Percentiles rank a stretch among this genome's conserved stretches.
These are phyloP conservation scores for Pipistrellus nathusii DNA, from an alignment of 2,797 vertebrate species.

Conservation along the genomic window DNA sequence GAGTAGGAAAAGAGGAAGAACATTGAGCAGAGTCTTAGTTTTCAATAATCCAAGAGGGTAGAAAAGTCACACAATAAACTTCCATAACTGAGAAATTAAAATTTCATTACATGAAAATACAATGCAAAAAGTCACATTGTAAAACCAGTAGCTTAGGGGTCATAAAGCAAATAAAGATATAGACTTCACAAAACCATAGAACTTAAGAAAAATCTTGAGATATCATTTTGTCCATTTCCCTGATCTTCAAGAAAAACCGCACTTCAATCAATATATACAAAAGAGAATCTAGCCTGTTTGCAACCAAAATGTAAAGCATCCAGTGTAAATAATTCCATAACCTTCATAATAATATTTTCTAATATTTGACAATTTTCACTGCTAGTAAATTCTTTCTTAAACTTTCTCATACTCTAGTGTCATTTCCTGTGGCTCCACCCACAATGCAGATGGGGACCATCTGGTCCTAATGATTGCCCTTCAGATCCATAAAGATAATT, in stretches of 20 bases:
- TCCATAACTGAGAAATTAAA: constrained; percentile 60
- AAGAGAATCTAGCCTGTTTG: too few species aligned
- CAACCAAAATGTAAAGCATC: too few species aligned
- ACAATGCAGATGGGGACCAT: constrained; percentile 71
- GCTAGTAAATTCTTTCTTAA: constrained; percentile 65
- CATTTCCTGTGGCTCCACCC: constrained; percentile 66
- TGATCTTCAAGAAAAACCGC: too few species aligned
- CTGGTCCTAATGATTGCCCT: constrained; percentile 73
- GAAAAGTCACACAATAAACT: constrained; percentile 38
- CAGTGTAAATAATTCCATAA: too few species aligned
- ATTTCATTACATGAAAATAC: not conserved
- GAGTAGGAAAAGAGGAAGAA: not conserved
- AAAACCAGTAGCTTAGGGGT: too few species aligned
- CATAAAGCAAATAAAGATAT: too few species aligned
- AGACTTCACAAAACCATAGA: too few species aligned
- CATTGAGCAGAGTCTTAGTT: not conserved
- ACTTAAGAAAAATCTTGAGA: too few species aligned
- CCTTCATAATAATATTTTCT: not conserved
- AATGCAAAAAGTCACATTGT: too few species aligned
- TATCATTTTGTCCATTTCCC: too few species aligned
- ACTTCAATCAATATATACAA: too few species aligned
- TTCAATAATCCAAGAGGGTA: not conserved
- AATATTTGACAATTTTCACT: constrained; percentile 59
- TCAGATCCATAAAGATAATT: constrained; percentile 75
- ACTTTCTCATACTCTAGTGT: constrained; percentile 60